Evolutionary conservation across 2,113 vertebrate genomes (phyloP).

Genomic region (Australoheros scitulus): DNA sequence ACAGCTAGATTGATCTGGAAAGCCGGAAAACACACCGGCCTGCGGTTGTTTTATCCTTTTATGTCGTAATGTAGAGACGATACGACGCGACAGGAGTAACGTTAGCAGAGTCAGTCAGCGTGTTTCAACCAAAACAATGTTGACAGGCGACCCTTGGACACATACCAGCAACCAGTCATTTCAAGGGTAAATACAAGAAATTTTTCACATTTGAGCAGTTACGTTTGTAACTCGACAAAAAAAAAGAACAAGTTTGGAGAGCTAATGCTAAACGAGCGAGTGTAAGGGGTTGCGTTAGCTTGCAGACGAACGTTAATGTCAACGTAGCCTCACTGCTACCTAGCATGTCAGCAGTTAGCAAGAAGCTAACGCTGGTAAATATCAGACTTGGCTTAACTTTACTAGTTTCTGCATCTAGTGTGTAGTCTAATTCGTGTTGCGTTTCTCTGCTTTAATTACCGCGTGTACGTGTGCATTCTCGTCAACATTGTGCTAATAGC

Average conservation of each 20-base stretch:
- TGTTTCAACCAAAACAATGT: constrained; percentile 78
- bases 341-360: constrained; percentile 47
- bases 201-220: background rate
- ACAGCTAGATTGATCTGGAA: background rate
- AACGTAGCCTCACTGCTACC: constrained; percentile 47
- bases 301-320: constrained; percentile 28
- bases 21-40: background rate
- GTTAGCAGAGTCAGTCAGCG: constrained; percentile 52
- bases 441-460: background rate
- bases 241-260: background rate
- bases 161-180: constrained; percentile 50
- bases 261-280: background rate
- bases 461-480: background rate
- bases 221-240: too few species aligned
- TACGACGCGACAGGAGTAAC: constrained; percentile 16
- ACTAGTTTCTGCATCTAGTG: fast-evolving
- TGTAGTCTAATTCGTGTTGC: fast-evolving
- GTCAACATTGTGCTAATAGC: background rate
- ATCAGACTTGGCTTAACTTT: background rate
- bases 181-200: constrained; percentile 70
- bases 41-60: background rate
- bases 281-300: background rate
- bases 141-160: constrained; percentile 75
- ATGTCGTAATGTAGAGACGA: constrained; percentile 20
- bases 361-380: constrained; percentile 20